Percentiles rank a stretch among this genome's conserved stretches.
Evolutionary conservation across 2,888 invertebrate genomes (phyloP).

Genomic region (Harmothoe impar): DNA sequence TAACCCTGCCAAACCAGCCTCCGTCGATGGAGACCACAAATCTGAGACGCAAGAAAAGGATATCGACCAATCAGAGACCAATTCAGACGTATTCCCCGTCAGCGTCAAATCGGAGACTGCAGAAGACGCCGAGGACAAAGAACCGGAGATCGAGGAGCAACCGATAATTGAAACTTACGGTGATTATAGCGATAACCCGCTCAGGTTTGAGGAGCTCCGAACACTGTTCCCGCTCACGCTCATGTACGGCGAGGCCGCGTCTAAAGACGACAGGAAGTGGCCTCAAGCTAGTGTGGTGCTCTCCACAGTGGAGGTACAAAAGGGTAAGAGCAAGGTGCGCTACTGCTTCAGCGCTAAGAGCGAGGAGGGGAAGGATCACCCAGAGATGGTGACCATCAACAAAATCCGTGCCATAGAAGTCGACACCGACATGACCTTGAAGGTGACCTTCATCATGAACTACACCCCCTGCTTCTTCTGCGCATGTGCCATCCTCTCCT

Average conservation of each 20-base stretch:
- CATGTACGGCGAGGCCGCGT: slow-evolving; percentile 33
- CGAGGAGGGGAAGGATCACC: slow-evolving; percentile 53
- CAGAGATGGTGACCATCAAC: slow-evolving; percentile 43
- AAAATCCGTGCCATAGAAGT: slow-evolving; percentile 60
- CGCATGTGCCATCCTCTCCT: slow-evolving; percentile 50
- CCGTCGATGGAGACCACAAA: not conserved
- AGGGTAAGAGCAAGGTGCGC: slow-evolving; percentile 8
- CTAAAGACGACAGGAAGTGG: slow-evolving; percentile 26
- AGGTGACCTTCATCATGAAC: slow-evolving; percentile 57
- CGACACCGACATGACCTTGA: slow-evolving; percentile 40
- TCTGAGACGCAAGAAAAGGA: slow-evolving; percentile 16
- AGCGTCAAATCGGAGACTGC: slow-evolving; percentile 38
- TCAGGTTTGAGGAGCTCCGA: slow-evolving; percentile 21
- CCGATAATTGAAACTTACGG: slow-evolving; percentile 11
- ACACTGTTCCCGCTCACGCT: slow-evolving; percentile 52
- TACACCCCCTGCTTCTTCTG: slow-evolving; percentile 53
- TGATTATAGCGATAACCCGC: slow-evolving; percentile 15
- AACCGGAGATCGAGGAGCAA: slow-evolving; percentile 6
- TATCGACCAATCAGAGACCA: not conserved
- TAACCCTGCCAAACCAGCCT: not conserved
- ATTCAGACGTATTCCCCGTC: not conserved
- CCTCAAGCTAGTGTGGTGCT: slow-evolving; percentile 32
- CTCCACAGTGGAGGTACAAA: slow-evolving; percentile 57
- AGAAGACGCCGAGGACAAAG: slow-evolving; percentile 9
- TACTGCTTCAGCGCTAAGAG: slow-evolving; percentile 38